Conservation (phyloP, 23 tunicate species). For the Trididemnum nubilum region DNA sequence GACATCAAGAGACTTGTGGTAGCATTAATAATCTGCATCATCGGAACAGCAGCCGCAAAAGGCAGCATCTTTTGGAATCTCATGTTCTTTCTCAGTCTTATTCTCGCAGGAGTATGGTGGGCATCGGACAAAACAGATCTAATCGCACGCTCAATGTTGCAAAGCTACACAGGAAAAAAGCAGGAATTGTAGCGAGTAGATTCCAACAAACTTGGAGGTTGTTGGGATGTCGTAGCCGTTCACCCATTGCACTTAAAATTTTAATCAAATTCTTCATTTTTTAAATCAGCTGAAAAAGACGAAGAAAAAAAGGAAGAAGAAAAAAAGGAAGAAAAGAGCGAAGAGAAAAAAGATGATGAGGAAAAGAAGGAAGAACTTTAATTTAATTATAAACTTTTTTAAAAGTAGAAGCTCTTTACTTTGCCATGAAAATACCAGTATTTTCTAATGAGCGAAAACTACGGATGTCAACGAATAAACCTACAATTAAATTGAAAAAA, state of each 20-base stretch:
- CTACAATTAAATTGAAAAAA: too few relatives aligned
- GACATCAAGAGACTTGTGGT: conserved; percentile 79
- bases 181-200: conserved; percentile 21
- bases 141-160: conserved; percentile 44
- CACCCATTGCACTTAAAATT: neutral
- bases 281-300: conserved; percentile 29
- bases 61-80: conserved; percentile 89
- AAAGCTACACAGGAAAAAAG: conserved; percentile 22
- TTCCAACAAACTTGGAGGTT: neutral
- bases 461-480: too few relatives aligned
- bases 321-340: neutral
- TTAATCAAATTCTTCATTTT: neutral
- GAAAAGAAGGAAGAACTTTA: conserved; percentile 26
- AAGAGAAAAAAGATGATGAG: conserved; percentile 1
- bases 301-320: conserved; percentile 5
- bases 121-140: conserved; percentile 85
- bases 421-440: too few relatives aligned
- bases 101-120: conserved; percentile 87
- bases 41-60: conserved; percentile 92
- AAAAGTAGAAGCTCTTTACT: too few relatives aligned
- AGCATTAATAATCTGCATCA: conserved; percentile 85
- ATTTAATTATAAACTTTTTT: too few relatives aligned
- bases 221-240: neutral
- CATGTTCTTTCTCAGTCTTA: conserved; percentile 72
- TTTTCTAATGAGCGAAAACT: too few relatives aligned